These are phyloP conservation scores for Eristalis arbustorum DNA, from an alignment of 2,888 invertebrate species.

Conservation along the genomic window DNA sequence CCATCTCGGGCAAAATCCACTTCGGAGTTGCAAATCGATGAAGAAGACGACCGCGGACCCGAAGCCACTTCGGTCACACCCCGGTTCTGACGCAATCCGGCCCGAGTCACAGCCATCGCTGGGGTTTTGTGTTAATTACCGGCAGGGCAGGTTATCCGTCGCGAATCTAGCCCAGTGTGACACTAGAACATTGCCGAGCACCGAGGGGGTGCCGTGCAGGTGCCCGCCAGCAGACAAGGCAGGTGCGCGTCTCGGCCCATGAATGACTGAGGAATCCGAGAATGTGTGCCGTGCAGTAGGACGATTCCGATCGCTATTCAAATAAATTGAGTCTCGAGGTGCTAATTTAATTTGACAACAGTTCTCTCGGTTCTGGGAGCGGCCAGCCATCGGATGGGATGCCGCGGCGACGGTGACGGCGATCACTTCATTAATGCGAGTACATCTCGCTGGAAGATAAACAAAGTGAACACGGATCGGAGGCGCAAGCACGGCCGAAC, in stretches of 20 bases:
- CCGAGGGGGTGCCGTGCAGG: constrained; percentile 36
- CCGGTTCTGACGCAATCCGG: constrained; percentile 56
- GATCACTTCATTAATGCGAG: constrained; percentile 61
- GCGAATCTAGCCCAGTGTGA: constrained; percentile 52
- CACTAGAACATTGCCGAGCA: constrained; percentile 36
- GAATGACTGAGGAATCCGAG: constrained; percentile 24
- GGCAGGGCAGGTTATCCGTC: constrained; percentile 33
- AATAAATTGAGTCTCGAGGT: constrained; percentile 63
- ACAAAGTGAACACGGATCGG: constrained; percentile 43
- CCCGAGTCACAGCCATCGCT: constrained; percentile 15
- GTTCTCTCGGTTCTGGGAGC: constrained; percentile 57
- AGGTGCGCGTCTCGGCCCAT: background rate
- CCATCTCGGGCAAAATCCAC: constrained; percentile 35
- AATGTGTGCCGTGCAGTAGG: constrained; percentile 51
- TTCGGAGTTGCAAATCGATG: constrained; percentile 52
- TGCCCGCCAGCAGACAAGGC: background rate
- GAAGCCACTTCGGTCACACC: constrained; percentile 60
- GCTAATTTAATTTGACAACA: constrained; percentile 66
- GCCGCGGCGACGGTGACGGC: constrained; percentile 11
- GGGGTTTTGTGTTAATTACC: constrained; percentile 59
- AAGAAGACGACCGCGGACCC: constrained; percentile 14
- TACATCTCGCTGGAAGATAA: constrained; percentile 47
- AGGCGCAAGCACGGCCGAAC: constrained; percentile 7
- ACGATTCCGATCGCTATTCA: constrained; percentile 57
- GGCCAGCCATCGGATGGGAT: constrained; percentile 46